Conservation (phyloP, 2,797 vertebrate genomes). For the Pangasius macronema region DNA sequence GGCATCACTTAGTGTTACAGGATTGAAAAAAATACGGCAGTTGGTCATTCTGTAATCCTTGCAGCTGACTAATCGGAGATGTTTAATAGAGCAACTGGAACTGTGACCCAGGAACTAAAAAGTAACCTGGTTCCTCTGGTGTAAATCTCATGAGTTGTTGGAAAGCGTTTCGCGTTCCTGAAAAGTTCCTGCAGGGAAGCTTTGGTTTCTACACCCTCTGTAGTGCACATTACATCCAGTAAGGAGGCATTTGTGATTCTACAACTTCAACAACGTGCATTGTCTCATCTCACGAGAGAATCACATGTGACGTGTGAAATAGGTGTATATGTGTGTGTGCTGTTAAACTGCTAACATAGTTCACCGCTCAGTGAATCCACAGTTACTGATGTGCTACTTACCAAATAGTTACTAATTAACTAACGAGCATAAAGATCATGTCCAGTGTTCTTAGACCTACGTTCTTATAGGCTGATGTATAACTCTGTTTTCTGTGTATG, state of each 20-base stretch:
- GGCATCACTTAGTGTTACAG: not conserved
- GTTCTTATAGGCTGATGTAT: conserved; percentile 2
- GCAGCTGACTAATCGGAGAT: not conserved
- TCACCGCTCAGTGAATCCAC: conserved; percentile 20
- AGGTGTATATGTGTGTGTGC: conserved; percentile 11
- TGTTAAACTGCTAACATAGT: conserved; percentile 29
- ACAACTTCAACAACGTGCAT: not conserved
- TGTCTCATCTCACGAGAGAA: conserved; percentile 36
- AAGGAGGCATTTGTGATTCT: not conserved
- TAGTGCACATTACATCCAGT: not conserved
- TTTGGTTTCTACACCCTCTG: not conserved
- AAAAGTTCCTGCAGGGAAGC: not conserved
- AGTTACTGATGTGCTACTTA: conserved; percentile 37
- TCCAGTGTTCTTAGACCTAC: conserved; percentile 30
- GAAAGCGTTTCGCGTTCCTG: not conserved
- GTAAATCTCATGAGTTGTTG: not conserved
- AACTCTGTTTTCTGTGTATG: conserved; percentile 16
- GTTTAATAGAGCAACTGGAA: not conserved
- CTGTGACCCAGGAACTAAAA: not conserved
- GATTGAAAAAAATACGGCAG: no score
- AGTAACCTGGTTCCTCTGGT: not conserved
- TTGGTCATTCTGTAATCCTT: not conserved
- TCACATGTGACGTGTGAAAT: conserved; percentile 12
- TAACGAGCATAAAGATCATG: conserved; percentile 30
- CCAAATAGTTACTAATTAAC: conserved; percentile 45